A percentile compares a stretch with the other conserved stretches of the same genome.
These are phyloP conservation scores for Andricus curvator DNA, from an alignment of 2,888 invertebrate species.

Conservation along the genomic window DNA sequence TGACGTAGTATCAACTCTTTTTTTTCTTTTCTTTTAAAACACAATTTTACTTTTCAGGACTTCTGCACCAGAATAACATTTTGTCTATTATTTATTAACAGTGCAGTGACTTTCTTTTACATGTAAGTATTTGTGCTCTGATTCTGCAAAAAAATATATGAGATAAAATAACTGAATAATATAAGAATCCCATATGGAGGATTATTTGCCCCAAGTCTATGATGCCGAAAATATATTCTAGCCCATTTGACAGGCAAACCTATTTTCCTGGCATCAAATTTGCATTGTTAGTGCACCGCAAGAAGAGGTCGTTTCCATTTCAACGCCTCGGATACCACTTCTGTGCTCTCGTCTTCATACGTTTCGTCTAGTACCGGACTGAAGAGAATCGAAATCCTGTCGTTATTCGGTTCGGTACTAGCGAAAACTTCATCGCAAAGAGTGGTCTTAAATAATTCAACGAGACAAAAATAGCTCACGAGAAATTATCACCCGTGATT, in stretches of 20 bases:
- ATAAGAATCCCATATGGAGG: slow-evolving; percentile 25
- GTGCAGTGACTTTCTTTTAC: slow-evolving; percentile 38
- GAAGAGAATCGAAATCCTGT: slow-evolving; percentile 13
- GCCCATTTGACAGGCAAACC: slow-evolving; percentile 17
- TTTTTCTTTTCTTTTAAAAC: background rate
- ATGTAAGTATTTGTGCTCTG: slow-evolving; percentile 37
- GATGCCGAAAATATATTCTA: slow-evolving; percentile 39
- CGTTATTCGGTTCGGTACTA: slow-evolving; percentile 26
- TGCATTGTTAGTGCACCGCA: background rate
- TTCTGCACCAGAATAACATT: slow-evolving; percentile 23
- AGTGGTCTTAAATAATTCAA: slow-evolving; percentile 42
- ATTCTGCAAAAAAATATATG: slow-evolving; percentile 25
- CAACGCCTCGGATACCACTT: background rate
- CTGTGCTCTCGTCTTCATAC: background rate
- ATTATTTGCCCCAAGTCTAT: slow-evolving; percentile 29
- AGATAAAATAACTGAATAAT: slow-evolving; percentile 21
- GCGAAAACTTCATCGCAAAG: slow-evolving; percentile 48
- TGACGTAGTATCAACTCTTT: background rate
- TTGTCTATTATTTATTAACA: slow-evolving; percentile 16
- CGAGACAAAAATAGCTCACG: slow-evolving; percentile 68
- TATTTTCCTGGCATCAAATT: slow-evolving; percentile 27
- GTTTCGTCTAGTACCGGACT: slow-evolving; percentile 4
- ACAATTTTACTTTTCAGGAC: slow-evolving; percentile 17
- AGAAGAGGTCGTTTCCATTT: background rate
- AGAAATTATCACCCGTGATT: slow-evolving; percentile 73